Evolutionary conservation across 2,888 invertebrate genomes (phyloP).

Genomic region (Drosophila subsilvestris): DNA sequence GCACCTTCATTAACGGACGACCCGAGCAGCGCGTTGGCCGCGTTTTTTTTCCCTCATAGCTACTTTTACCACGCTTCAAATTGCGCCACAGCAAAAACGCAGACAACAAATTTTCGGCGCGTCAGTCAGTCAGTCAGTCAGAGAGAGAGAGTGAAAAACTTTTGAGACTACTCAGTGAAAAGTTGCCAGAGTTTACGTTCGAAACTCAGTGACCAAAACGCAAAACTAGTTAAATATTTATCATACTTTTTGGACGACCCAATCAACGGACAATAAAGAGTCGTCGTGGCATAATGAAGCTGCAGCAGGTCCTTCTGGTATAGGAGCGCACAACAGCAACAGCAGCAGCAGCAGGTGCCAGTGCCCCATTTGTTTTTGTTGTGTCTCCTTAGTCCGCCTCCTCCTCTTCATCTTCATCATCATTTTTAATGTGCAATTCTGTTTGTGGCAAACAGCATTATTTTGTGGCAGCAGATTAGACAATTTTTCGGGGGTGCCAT

Average conservation of each 20-base stretch:
- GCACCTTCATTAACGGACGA: constrained; percentile 80
- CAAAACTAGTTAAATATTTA: constrained; percentile 63
- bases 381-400: neutral
- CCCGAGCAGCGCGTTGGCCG: constrained; percentile 73
- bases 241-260: constrained; percentile 44
- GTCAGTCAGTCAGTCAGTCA: constrained; percentile 14
- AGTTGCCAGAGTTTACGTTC: neutral
- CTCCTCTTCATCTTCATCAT: constrained; percentile 38
- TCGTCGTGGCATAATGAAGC: constrained; percentile 40
- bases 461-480: constrained; percentile 32
- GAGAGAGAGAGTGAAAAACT: constrained; percentile 12
- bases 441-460: constrained; percentile 38
- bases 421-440: constrained; percentile 64
- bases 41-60: constrained; percentile 45
- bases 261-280: constrained; percentile 39
- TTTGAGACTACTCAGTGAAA: constrained; percentile 15
- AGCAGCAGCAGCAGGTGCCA: constrained; percentile 34
- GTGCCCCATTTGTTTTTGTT: neutral
- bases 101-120: constrained; percentile 34
- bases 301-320: constrained; percentile 17
- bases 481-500: neutral
- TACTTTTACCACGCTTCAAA: constrained; percentile 19
- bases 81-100: constrained; percentile 4
- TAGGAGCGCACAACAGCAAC: neutral
- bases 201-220: constrained; percentile 15